Percentiles rank a stretch among this genome's conserved stretches.
phyloP scores from a whole-genome alignment of 2,888 invertebrate species.

The Spicauda simplicius region DNA sequence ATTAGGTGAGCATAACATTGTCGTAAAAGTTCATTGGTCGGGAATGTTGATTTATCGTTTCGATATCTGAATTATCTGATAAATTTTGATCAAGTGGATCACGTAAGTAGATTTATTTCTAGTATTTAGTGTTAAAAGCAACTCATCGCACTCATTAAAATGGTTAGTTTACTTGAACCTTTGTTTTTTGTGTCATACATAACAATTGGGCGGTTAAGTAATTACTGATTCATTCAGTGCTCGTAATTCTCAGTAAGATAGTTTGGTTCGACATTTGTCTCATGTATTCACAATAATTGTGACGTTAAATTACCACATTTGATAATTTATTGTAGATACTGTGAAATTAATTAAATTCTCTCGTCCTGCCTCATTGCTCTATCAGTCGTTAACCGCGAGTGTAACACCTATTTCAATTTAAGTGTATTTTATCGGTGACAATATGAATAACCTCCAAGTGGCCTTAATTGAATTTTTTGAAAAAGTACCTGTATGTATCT shows the following conservation, averaged over 20 bases:
- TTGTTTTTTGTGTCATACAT: not conserved
- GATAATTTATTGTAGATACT: too few species aligned
- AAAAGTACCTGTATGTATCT: slow-evolving; percentile 17
- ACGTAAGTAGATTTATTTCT: slow-evolving; percentile 12
- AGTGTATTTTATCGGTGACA: slow-evolving; percentile 15
- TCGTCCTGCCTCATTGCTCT: too few species aligned
- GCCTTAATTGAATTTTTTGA: slow-evolving; percentile 21
- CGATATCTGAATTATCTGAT: slow-evolving; percentile 23
- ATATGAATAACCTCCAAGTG: slow-evolving; percentile 28
- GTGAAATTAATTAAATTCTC: too few species aligned
- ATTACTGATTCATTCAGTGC: too few species aligned
- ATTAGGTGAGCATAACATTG: too few species aligned
- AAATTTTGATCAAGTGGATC: slow-evolving; percentile 17
- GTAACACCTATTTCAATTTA: not conserved
- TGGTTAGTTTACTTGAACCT: slow-evolving; percentile 12
- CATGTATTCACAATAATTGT: too few species aligned
- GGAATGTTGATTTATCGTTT: slow-evolving; percentile 12
- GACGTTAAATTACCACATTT: too few species aligned
- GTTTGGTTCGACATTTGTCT: too few species aligned
- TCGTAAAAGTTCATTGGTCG: too few species aligned
- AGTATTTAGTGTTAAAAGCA: slow-evolving; percentile 4
- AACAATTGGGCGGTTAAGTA: too few species aligned
- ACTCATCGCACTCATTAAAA: slow-evolving; percentile 9
- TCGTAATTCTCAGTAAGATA: too few species aligned
- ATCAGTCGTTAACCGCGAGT: not conserved